phyloP scores from a whole-genome alignment of 2,797 vertebrate genomes.

The Echeneis naucrates region DNA sequence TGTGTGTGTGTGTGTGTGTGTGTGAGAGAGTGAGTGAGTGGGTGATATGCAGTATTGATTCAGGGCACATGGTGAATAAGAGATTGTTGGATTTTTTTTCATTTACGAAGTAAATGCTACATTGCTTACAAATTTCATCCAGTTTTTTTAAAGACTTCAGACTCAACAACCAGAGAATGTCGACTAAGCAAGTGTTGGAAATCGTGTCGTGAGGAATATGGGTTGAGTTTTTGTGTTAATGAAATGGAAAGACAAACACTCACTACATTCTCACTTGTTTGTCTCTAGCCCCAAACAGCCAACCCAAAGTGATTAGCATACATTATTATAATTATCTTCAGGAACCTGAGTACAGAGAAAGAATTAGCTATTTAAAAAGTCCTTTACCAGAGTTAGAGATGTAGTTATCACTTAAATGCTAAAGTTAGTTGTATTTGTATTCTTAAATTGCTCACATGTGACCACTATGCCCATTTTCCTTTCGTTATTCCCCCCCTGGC shows the following conservation, averaged over 20 bases:
- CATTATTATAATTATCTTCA: not conserved
- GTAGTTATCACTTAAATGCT: not conserved
- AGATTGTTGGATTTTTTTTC: too few relatives aligned
- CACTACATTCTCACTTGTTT: not conserved
- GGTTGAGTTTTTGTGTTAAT: not conserved
- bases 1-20: conserved; percentile 12
- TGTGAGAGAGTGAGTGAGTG: too few relatives aligned
- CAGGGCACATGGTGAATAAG: not conserved
- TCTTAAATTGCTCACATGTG: not conserved
- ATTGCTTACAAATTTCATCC: not conserved
- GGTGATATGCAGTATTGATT: not conserved
- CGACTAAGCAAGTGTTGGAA: not conserved
- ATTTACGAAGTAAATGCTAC: too few relatives aligned
- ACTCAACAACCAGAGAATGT: not conserved
- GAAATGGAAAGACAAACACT: not conserved
- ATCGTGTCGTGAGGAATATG: not conserved
- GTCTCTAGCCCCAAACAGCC: not conserved
- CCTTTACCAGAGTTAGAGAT: not conserved
- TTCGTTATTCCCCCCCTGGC: not conserved
- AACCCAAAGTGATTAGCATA: not conserved
- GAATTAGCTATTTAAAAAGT: not conserved
- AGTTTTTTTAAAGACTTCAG: too few relatives aligned
- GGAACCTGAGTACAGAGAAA: not conserved
- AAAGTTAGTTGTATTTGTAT: not conserved
- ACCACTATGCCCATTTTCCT: not conserved